phyloP scores from a whole-genome alignment of 2,113 vertebrate genomes.

The Chloropsis cyanopogon region DNA sequence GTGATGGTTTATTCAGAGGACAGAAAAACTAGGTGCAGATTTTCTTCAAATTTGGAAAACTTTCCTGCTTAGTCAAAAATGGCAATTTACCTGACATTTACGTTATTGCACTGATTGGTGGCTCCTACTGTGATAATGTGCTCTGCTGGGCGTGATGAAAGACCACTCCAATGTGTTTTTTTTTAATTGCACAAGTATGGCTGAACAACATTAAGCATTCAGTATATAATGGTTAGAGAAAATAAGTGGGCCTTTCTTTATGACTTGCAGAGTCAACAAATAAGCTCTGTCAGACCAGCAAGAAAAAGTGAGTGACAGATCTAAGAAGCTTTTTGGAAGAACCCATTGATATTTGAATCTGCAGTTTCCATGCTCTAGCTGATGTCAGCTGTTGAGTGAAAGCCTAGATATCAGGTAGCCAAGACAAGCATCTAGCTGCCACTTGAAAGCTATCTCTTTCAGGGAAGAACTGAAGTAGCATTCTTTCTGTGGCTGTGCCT shows the following conservation, averaged over 20 bases:
- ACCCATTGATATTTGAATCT: slow-evolving; percentile 44
- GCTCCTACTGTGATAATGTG: background rate
- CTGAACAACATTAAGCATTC: background rate
- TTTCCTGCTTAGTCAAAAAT: background rate
- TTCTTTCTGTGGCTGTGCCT: slow-evolving; percentile 22
- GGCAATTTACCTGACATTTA: background rate
- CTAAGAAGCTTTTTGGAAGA: slow-evolving; percentile 19
- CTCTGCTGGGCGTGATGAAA: background rate
- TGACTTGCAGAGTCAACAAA: slow-evolving; percentile 6
- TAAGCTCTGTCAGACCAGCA: background rate
- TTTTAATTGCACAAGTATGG: background rate
- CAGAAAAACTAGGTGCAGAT: background rate
- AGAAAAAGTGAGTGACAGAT: slow-evolving; percentile 55
- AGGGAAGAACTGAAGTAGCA: slow-evolving; percentile 48
- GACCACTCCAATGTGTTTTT: background rate
- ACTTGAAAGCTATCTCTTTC: slow-evolving; percentile 58
- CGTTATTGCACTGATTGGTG: background rate
- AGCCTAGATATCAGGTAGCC: slow-evolving; percentile 60
- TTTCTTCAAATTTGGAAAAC: background rate
- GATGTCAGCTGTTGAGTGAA: slow-evolving; percentile 34
- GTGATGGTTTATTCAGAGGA: background rate
- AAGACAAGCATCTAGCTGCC: slow-evolving; percentile 61
- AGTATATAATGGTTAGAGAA: background rate
- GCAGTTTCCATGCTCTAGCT: slow-evolving; percentile 38
- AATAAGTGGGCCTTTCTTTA: slow-evolving; percentile 37